These are phyloP conservation scores for Ochlodes sylvanus DNA, from an alignment of 2,888 invertebrate genomes.

Conservation along the genomic window DNA sequence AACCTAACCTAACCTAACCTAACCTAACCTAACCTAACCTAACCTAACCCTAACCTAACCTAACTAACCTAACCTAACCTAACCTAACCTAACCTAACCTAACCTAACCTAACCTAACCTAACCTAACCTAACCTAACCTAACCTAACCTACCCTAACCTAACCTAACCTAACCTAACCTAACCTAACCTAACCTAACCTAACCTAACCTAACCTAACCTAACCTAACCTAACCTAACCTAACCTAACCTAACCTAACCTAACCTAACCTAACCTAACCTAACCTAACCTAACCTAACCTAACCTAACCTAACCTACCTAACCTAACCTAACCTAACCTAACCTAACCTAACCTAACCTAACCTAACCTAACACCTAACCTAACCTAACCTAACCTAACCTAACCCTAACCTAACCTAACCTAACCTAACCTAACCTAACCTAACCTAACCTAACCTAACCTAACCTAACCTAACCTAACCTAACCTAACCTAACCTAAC, in stretches of 20 bases:
- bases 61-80: conserved; percentile 34
- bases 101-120: conserved; percentile 34
- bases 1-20: conserved; percentile 19
- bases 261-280: conserved; percentile 43
- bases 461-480: too few relatives aligned
- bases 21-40: conserved; percentile 24
- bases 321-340: conserved; percentile 44
- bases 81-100: conserved; percentile 34
- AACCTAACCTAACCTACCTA: conserved; percentile 40
- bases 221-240: conserved; percentile 38
- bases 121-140: conserved; percentile 33
- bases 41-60: conserved; percentile 34
- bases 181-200: conserved; percentile 37
- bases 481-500: too few relatives aligned
- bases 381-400: conserved; percentile 38
- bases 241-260: conserved; percentile 37
- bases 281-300: conserved; percentile 25
- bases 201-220: conserved; percentile 37
- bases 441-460: too few relatives aligned
- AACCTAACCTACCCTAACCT: conserved; percentile 34
- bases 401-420: conserved; percentile 7
- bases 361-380: conserved; percentile 12
- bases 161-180: conserved; percentile 38
- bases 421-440: background rate
- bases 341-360: conserved; percentile 38